Percentiles rank a stretch among this genome's conserved stretches.
These are phyloP conservation scores for Gambusia yucatana DNA, from an alignment of 2,797 vertebrate genomes.

Conservation along the genomic window DNA sequence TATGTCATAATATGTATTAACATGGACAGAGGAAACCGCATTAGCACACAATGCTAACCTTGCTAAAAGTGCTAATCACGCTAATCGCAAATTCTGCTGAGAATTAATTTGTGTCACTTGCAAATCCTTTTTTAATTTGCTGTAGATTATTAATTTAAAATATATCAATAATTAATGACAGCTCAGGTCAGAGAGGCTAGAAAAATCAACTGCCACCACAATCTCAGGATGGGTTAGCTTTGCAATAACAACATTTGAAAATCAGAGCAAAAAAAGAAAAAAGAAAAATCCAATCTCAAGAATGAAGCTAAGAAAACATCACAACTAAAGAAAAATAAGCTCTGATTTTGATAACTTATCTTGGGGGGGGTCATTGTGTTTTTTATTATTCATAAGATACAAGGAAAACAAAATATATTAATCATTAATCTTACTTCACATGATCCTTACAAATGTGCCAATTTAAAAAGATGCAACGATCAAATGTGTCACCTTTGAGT, in stretches of 20 bases:
- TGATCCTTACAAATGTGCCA: neutral
- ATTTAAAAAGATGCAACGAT: neutral
- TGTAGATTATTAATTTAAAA: neutral
- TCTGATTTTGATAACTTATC: neutral
- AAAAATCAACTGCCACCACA: neutral
- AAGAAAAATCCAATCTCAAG: neutral
- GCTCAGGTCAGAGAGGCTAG: neutral
- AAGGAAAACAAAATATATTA: neutral
- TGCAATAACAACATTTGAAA: neutral
- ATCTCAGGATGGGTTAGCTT: no score
- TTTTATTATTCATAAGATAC: neutral
- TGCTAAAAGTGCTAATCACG: neutral
- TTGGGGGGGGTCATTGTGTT: neutral
- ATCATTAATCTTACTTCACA: neutral
- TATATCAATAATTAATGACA: neutral
- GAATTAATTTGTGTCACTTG: neutral
- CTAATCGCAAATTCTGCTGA: neutral
- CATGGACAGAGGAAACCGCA: no score
- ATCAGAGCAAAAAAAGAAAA: neutral
- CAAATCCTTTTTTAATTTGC: neutral
- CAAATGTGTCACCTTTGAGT: neutral
- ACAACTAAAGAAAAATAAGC: slow-evolving; percentile 10
- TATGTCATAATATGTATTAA: no score
- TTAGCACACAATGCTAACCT: neutral
- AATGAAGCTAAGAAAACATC: neutral